Evolutionary conservation across 2,113 vertebrate genomes (phyloP).

Genomic region (Crotalus helleri): DNA sequence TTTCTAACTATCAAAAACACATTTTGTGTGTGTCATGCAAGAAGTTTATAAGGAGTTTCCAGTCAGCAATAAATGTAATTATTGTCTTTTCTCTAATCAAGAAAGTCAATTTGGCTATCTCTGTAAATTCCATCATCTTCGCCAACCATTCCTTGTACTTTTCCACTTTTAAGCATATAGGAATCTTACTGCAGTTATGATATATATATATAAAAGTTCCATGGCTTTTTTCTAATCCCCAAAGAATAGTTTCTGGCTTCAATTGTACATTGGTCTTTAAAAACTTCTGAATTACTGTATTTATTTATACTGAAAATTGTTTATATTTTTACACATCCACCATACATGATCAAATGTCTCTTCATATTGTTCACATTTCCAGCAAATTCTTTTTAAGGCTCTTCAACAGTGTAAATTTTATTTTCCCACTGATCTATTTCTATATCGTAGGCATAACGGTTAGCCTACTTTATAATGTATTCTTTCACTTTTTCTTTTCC

Average conservation of each 20-base stretch:
- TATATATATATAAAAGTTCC: not conserved
- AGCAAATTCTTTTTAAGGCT: not conserved
- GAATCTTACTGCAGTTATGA: not conserved
- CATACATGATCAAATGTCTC: not conserved
- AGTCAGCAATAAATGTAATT: not conserved
- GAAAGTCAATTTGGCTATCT: not conserved
- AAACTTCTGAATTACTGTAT: not conserved
- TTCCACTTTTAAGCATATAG: not conserved
- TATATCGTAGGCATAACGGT: not conserved
- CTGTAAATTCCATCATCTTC: not conserved
- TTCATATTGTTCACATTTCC: not conserved
- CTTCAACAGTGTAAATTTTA: not conserved
- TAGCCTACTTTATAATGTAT: not conserved
- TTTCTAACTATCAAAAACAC: not conserved
- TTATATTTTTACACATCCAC: not conserved
- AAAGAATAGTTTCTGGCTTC: not conserved
- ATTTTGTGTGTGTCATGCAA: not conserved
- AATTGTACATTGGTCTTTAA: not conserved
- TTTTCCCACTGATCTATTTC: not conserved
- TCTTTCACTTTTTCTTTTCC: not conserved
- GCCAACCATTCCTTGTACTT: not conserved
- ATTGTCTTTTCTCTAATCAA: not conserved
- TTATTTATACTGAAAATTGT: not conserved
- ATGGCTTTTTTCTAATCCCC: not conserved
- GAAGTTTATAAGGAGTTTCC: not conserved